phyloP scores from a whole-genome alignment of 2,888 invertebrate species.

The Morinoia aosen region DNA sequence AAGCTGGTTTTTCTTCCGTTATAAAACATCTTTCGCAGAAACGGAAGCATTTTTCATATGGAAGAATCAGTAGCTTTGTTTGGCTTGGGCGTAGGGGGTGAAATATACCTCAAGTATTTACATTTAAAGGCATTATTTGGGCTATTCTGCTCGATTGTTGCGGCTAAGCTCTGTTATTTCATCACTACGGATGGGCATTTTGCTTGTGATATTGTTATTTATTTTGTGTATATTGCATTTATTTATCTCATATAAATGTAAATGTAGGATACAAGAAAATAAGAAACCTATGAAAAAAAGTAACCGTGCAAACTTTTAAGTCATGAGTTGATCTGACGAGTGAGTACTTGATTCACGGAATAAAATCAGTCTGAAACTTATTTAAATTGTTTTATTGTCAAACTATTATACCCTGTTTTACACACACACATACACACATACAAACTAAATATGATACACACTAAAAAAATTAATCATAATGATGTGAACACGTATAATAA shows the following conservation, averaged over 20 bases:
- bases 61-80: neutral
- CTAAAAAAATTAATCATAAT: too few species aligned
- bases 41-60: neutral
- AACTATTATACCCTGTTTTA: too few species aligned
- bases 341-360: slow-evolving; percentile 42
- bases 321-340: slow-evolving; percentile 44
- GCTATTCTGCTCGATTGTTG: slow-evolving; percentile 23
- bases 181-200: slow-evolving; percentile 37
- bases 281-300: slow-evolving; percentile 20
- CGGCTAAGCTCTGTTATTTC: neutral
- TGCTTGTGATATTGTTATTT: slow-evolving; percentile 55
- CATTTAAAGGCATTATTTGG: slow-evolving; percentile 41
- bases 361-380: slow-evolving; percentile 38
- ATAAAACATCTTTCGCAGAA: neutral
- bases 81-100: neutral
- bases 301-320: slow-evolving; percentile 33
- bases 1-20: neutral
- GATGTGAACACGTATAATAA: too few species aligned
- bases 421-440: too few species aligned
- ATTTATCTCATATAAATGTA: slow-evolving; percentile 44
- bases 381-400: neutral
- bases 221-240: slow-evolving; percentile 52
- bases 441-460: too few species aligned
- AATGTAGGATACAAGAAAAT: slow-evolving; percentile 50
- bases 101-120: neutral